Evolutionary conservation across 1,140 invertebrate species (phyloP), one percentile per base, ranked within the genome.

Genomic region (Rhysida immarginata): DNA sequence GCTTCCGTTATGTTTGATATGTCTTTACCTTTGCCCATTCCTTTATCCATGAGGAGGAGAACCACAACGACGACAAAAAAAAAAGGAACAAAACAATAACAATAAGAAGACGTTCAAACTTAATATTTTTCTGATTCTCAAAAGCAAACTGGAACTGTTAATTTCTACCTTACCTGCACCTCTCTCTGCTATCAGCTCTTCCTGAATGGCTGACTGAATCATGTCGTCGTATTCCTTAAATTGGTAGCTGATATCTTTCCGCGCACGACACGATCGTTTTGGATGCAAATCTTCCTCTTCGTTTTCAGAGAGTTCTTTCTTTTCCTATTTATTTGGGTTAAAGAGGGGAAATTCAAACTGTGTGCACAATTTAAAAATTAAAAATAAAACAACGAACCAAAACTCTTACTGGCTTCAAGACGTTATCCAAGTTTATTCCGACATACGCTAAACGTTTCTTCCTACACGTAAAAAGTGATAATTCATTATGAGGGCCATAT

Each of bases 221-320:
- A 96, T 78, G 18, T 93, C 84, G 69, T 96, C 92, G 69, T 88
- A 96, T 66, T 95, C 90, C 65, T 90, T 88, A 60, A 92, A 85
- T 52, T 80, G 78, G 63, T 93, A 90, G 61, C 82, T 92, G 45
- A 88, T 81, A 16, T 62, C 46, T 14, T 81, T 72, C 20, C 87
- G 74, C 64, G 85, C 82, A 5, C 86, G 75, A 59, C 90, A 69
- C 60, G 87, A 80, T 71, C 90, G 89, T 55, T 89, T 83, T 0
- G 84, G 85, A 60, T 84, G 85, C 18, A 75, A 75, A 52, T 65
- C 62, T 48, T 62, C 59, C 50, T 53, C 44, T 27, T 57, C 55
- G 16, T 46, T 50, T 26, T 65, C 2, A 70, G 59, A 49, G 60
- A 45, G 61, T 49, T 64, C 64, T 63, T 53, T 66, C 64, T 55